Evolutionary conservation across 2,113 vertebrate genomes (phyloP).

Genomic region (Vulpes ferrilata): DNA sequence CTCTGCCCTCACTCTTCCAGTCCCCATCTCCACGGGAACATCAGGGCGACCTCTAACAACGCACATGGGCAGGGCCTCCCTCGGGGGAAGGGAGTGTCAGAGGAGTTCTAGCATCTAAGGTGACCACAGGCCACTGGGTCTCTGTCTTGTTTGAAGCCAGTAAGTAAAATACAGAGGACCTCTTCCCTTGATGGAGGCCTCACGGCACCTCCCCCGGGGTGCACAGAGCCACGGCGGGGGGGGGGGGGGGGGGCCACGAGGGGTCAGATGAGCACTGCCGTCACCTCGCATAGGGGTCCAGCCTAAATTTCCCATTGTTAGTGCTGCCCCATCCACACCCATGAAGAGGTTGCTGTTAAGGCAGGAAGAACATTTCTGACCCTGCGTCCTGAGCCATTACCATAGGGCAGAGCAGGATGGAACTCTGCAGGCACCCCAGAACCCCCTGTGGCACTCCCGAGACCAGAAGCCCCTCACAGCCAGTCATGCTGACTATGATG

Average conservation of each 20-base stretch:
- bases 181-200: not conserved
- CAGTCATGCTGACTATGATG: too few species aligned
- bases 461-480: not conserved
- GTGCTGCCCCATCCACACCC: not conserved
- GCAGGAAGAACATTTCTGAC: not conserved
- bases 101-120: not conserved
- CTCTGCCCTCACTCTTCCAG: not conserved
- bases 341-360: not conserved
- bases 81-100: too few species aligned
- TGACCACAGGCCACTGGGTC: not conserved
- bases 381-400: not conserved
- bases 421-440: not conserved
- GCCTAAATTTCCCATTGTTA: not conserved
- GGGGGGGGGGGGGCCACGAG: not conserved
- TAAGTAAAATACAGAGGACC: not conserved
- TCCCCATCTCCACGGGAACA: not conserved
- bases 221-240: not conserved
- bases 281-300: not conserved
- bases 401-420: too few species aligned
- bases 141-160: not conserved
- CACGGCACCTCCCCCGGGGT: rapidly evolving
- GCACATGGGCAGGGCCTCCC: not conserved
- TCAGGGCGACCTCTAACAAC: not conserved
- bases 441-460: not conserved
- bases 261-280: not conserved